phyloP scores from a whole-genome alignment of 2,797 vertebrate genomes.

The Lutjanus argentimaculatus region DNA sequence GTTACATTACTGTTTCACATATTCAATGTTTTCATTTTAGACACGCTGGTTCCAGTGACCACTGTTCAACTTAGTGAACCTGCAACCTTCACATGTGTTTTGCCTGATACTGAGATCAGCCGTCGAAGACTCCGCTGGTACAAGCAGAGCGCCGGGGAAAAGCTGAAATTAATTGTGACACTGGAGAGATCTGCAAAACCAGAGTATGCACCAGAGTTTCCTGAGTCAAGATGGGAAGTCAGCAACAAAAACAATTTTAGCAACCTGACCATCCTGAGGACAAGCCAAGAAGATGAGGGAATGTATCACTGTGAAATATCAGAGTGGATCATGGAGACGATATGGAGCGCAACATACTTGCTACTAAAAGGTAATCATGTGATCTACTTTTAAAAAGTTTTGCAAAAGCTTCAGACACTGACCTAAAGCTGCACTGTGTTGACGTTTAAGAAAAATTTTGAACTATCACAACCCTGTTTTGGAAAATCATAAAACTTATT shows the following conservation, averaged over 20 bases:
- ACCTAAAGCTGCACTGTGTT: no score
- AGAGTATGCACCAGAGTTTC: background rate
- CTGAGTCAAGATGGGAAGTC: rapidly evolving
- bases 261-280: constrained; percentile 24
- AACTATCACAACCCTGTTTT: background rate
- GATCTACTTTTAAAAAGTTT: background rate
- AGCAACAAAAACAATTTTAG: rapidly evolving
- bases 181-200: rapidly evolving
- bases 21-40: background rate
- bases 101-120: rapidly evolving
- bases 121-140: constrained; percentile 7
- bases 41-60: constrained; percentile 5
- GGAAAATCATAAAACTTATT: background rate
- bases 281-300: constrained; percentile 37
- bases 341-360: background rate
- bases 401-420: background rate
- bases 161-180: background rate
- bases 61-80: constrained; percentile 29
- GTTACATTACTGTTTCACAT: background rate
- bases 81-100: constrained; percentile 19
- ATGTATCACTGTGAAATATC: constrained; percentile 34
- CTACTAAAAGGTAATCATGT: background rate
- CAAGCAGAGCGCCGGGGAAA: constrained; percentile 26
- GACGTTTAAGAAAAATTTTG: background rate
- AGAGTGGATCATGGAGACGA: background rate